Evolutionary conservation across 30 jellyfish, hydroid and myxozoan species (phyloP).

Genomic region (Cassiopea andromeda): DNA sequence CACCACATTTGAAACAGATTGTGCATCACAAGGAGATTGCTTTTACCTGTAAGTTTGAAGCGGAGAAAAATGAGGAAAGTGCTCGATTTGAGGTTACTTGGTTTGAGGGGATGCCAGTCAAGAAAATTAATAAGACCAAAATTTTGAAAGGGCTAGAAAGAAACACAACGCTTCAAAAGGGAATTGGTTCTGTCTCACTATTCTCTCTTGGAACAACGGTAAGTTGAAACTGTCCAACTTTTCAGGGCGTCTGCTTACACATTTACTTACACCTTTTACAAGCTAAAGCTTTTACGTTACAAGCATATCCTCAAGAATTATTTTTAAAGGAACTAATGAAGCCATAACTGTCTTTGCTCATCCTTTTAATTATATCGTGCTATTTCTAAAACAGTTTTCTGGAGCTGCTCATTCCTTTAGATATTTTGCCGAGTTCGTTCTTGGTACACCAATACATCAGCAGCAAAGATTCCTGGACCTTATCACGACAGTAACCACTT

Average conservation of each 20-base stretch:
- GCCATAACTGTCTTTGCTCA: neutral
- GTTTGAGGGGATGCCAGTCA: slow-evolving; percentile 67
- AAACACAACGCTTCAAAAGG: slow-evolving; percentile 53
- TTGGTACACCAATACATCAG: slow-evolving; percentile 9
- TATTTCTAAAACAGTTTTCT: neutral
- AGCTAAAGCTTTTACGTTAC: no score
- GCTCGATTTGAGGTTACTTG: slow-evolving; percentile 60
- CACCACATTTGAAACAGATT: neutral
- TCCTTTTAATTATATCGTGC: neutral
- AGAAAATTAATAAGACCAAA: slow-evolving; percentile 13
- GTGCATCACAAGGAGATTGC: neutral
- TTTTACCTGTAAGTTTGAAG: slow-evolving; percentile 30
- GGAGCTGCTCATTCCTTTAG: neutral
- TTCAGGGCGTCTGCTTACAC: neutral
- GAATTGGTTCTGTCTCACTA: slow-evolving; percentile 12
- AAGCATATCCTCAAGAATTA: neutral
- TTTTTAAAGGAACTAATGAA: neutral
- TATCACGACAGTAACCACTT: slow-evolving; percentile 61
- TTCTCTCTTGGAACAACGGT: slow-evolving; percentile 61
- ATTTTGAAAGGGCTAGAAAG: slow-evolving; percentile 38
- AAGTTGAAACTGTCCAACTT: neutral
- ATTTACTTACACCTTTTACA: no score
- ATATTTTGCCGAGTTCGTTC: slow-evolving; percentile 67
- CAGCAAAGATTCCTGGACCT: slow-evolving; percentile 28
- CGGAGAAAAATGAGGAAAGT: neutral